A percentile compares a stretch with the other conserved stretches of the same genome.
phyloP scores from a whole-genome alignment of 2,888 invertebrate genomes.

The Rhagonycha fulva region DNA sequence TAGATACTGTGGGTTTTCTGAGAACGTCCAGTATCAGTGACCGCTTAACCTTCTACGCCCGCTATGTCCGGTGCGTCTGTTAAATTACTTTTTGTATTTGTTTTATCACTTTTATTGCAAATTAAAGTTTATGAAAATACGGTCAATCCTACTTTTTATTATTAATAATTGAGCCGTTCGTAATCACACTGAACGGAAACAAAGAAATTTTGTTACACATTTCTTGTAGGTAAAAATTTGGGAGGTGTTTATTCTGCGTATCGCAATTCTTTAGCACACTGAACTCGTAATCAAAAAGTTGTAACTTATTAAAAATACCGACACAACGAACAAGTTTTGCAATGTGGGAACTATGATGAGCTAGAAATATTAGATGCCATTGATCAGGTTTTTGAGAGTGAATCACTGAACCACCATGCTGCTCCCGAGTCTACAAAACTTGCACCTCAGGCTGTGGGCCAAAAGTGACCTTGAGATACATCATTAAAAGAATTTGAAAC shows the following conservation, averaged over 20 bases:
- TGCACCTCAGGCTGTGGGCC: slow-evolving; percentile 49
- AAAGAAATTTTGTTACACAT: not conserved
- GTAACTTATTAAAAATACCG: slow-evolving; percentile 23
- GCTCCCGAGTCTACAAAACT: slow-evolving; percentile 17
- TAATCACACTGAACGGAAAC: not conserved
- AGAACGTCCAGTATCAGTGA: slow-evolving; percentile 33
- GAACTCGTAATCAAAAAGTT: slow-evolving; percentile 17
- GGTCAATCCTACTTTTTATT: slow-evolving; percentile 38
- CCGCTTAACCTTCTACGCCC: slow-evolving; percentile 34
- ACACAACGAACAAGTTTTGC: slow-evolving; percentile 24
- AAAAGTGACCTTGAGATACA: slow-evolving; percentile 51
- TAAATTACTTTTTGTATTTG: slow-evolving; percentile 27
- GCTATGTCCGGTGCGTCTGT: slow-evolving; percentile 34
- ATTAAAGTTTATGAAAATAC: slow-evolving; percentile 46
- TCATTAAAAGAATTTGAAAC: slow-evolving; percentile 44
- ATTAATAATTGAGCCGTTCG: slow-evolving; percentile 33
- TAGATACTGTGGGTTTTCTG: slow-evolving; percentile 32
- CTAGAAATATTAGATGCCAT: slow-evolving; percentile 28
- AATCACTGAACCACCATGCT: slow-evolving; percentile 23
- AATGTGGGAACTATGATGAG: slow-evolving; percentile 14
- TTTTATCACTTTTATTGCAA: slow-evolving; percentile 45
- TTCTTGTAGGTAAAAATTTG: not conserved
- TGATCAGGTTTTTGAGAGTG: slow-evolving; percentile 32
- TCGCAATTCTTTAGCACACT: slow-evolving; percentile 23
- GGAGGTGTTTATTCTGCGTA: not conserved